A percentile compares a stretch with the other conserved stretches of the same genome.
Evolutionary conservation across 2,113 vertebrate species (phyloP).

Genomic region (Mastomys natalensis): DNA sequence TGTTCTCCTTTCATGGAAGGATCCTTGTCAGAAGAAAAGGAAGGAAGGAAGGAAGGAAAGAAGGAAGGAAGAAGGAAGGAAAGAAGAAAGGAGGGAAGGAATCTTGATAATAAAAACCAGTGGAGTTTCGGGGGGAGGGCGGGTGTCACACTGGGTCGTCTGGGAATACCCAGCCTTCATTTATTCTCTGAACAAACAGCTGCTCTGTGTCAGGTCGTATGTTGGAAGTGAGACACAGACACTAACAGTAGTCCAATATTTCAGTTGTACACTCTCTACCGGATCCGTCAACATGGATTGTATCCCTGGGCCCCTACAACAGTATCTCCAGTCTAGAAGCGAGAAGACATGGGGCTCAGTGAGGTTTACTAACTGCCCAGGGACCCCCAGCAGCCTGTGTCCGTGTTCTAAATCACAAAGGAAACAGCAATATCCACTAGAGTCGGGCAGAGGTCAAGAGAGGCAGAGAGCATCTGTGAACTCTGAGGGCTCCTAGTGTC

Average conservation of each 20-base stretch:
- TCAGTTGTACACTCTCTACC: fast-evolving
- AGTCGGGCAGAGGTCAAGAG: background rate
- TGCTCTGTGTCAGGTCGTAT: background rate
- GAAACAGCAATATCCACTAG: fast-evolving
- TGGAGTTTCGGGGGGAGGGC: background rate
- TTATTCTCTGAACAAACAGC: background rate
- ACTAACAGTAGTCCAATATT: background rate
- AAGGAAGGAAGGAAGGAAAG: background rate
- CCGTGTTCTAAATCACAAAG: fast-evolving
- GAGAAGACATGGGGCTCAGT: background rate
- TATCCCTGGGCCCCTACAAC: background rate
- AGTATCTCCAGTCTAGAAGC: background rate
- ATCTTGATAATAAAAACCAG: background rate
- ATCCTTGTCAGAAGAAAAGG: background rate
- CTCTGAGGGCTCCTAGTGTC: background rate
- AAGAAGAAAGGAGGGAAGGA: background rate
- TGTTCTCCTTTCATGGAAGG: background rate
- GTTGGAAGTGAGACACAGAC: too few relatives aligned
- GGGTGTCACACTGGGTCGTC: background rate
- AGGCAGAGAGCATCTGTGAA: background rate
- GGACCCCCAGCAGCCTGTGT: background rate
- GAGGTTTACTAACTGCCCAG: background rate
- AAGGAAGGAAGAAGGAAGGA: background rate
- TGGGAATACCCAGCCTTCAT: background rate
- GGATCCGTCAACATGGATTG: fast-evolving